Base-by-base conservation (phyloP, 2,888 invertebrate genomes). In the Tethea ocularis region DNA sequence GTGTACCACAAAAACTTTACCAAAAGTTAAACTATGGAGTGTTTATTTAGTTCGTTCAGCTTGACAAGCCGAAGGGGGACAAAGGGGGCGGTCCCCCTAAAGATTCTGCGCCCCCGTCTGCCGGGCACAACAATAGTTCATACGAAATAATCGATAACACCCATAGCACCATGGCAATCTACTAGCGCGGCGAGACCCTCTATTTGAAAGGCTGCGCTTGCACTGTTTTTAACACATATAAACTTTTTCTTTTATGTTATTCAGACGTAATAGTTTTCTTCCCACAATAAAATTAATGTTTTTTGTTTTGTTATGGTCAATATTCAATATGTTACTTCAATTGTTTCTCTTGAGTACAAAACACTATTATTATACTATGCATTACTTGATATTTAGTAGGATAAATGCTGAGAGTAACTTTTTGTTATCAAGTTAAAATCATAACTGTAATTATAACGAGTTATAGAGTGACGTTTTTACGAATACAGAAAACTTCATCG, bases 71-170 rank as follows among this genome's bases (percentile, higher is more conserved):
- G 20, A 46, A 20, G 10, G 46, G 41, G 46, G 46, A 20, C 17
- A 20, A 46, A 74, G 70, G 64, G 65, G 62, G 78, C 70, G 77
- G 78, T 63, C 71, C 86, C 89, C 91, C 91, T 81, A 84, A 80
- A 80, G 90, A 89, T 85, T 89, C 87, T 90, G 87, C 80, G 74
- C 79, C 84, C 87, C 87, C 84, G 79, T 79, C 80, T 77, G 78
- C 71, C 59, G 64, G 66, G 77, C 77, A 79, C 75, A 84, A 91
- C 89, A 91, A 91, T 90, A 91, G 90, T 88, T 88, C 88, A 87
- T 87, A 88, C 81, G 77, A 79, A 84, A 82, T 82, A 91, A 91
- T 91, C 91, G 82, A 91, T 92, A 90, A 69, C 68, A 71, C 62
- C 74, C 75, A 72, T 71, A 72, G 68, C 72, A 66, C 26, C 62